A percentile compares a stretch with the other conserved stretches of the same genome.
phyloP scores from a whole-genome alignment of 2,888 invertebrate species.

The Ariolimax columbianus region DNA sequence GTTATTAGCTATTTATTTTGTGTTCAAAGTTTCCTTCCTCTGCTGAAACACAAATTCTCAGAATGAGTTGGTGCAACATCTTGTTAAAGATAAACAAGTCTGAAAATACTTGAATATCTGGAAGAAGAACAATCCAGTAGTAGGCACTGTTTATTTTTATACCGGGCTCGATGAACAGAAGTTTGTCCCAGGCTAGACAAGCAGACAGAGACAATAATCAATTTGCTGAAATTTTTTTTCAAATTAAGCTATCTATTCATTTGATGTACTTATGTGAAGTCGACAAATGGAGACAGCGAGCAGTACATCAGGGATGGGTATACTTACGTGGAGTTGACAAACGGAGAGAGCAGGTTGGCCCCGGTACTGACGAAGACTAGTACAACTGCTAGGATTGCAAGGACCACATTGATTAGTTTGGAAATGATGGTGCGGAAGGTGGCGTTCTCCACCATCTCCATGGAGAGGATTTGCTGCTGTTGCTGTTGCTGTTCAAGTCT shows the following conservation, averaged over 20 bases:
- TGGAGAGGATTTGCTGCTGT: constrained; percentile 88
- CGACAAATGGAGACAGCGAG: background rate
- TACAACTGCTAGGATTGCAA: constrained; percentile 94
- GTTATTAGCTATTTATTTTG: no score
- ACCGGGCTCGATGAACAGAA: no score
- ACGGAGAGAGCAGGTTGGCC: constrained; percentile 96
- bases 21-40: no score
- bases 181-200: no score
- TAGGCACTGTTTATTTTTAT: no score
- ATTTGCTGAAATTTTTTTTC: no score
- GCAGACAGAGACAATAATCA: background rate
- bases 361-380: constrained; percentile 94
- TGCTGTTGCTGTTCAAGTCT: constrained; percentile 91
- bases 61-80: no score
- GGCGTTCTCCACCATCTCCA: constrained; percentile 92
- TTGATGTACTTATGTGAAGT: background rate
- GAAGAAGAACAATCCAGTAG: no score
- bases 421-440: constrained; percentile 94
- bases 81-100: no score
- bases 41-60: no score
- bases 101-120: no score
- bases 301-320: background rate
- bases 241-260: no score
- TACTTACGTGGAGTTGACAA: constrained; percentile 90
- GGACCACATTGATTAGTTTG: constrained; percentile 94